Base-by-base conservation (phyloP, 2,888 invertebrate species). In the Encarsia formosa region DNA sequence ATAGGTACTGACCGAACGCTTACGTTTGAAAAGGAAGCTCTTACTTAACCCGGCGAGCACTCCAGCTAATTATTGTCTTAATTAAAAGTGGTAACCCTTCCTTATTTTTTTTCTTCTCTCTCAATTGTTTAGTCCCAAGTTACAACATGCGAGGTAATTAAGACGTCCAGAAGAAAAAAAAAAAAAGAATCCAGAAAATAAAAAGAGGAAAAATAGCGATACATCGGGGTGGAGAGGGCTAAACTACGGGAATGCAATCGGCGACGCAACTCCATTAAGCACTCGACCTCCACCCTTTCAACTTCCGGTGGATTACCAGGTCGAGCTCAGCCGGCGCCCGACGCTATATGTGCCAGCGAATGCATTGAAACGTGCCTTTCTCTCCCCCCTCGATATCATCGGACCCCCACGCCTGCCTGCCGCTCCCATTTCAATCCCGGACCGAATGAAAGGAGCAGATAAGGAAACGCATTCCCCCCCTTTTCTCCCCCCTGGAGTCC, bases 201-300 rank as follows among this genome's bases (percentile, higher is more conserved):
- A 26, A 26, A 11, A 11, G 11, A 26, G 26, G 26, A 26, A 26
- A 11, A 26, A 26, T 6, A 11, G 26, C 26, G 26, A 34, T 44
- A 45, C 35, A 41, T 26, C 26, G 22, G 44, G 11, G 24, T 23
- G 39, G 34, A 19, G 19, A 38, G 40, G 18, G 39, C 35, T 48
- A 13, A n/a, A 22, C 20, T 38, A 44, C 50, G 47, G 50, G 51
- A 54, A 54, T 48, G 51, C 55, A 55, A 52, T 55, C 51, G 51
- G 48, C 48, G 51, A 49, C 48, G 55, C 51, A 55, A 46, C 55
- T 55, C 51, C 55, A 55, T 55, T 55, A 55, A 52, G 45, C 48
- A 45, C 48, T 55, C 51, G 48, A 45, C 41, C 54, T 40, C 38
- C 18, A 9, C 19, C 4, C 18, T 19, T 19, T 24, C 50, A 37